Percentiles rank a stretch among this genome's conserved stretches.
These are phyloP conservation scores for Solenopsis fugax DNA, from an alignment of 1,140 invertebrate genomes.

Conservation along the genomic window DNA sequence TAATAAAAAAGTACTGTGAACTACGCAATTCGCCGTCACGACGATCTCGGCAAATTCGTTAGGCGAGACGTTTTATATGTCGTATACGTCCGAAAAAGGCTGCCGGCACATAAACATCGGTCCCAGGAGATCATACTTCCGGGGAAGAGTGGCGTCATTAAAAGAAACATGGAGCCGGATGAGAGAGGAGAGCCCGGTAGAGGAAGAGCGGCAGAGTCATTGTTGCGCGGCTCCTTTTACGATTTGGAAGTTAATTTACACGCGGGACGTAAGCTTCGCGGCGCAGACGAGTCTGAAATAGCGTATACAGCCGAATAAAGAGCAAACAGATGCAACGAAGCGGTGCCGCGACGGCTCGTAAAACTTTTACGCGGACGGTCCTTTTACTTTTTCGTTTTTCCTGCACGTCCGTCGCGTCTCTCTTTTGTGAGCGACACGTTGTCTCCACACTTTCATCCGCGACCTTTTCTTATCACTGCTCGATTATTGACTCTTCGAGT, in stretches of 20 bases:
- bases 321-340: conserved; percentile 81
- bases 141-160: conserved; percentile 45
- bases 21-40: background rate
- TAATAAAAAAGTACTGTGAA: conserved; percentile 5
- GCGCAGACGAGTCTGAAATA: conserved; percentile 70
- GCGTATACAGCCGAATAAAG: conserved; percentile 76
- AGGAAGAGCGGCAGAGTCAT: background rate
- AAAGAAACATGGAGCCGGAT: background rate
- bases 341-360: conserved; percentile 77
- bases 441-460: conserved; percentile 44
- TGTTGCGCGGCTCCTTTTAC: conserved; percentile 72
- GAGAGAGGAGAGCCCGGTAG: background rate
- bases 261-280: conserved; percentile 70
- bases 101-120: conserved; percentile 41
- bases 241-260: conserved; percentile 77
- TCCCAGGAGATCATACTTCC: conserved; percentile 48
- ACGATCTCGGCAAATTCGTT: conserved; percentile 29
- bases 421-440: conserved; percentile 52
- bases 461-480: conserved; percentile 78
- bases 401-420: conserved; percentile 8
- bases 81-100: conserved; percentile 36
- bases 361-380: conserved; percentile 81
- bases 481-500: conserved; percentile 78
- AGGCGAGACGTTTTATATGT: conserved; percentile 40
- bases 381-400: conserved; percentile 73